Base-by-base conservation (phyloP, 2,113 vertebrate species). In the Tangachromis dhanisi region DNA sequence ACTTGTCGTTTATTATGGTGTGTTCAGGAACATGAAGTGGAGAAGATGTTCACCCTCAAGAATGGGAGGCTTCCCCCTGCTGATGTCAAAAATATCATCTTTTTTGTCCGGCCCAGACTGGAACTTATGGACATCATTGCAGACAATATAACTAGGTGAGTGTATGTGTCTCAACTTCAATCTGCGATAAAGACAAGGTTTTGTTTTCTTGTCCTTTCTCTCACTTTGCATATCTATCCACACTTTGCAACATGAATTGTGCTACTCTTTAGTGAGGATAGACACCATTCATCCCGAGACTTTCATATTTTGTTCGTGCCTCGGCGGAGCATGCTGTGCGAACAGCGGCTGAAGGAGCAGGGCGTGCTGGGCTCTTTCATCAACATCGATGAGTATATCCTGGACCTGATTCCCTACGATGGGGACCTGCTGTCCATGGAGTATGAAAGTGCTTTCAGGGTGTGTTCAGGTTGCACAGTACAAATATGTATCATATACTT, bases 1-100 rank as follows among this genome's bases (percentile, higher is more conserved):
- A 80, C 45, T 51, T 35, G 13, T 53, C 1, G 6, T 9, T 17
- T 87, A 19, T 76, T 55, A 38, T 45, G 53, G 3, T 86, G 53
- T 86, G 54, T 12, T 49, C 59, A 99, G 99, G 99, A 99, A 90
- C 99, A 99, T 96, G 99, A 99, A 93, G 99, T 99, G 92, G 98
- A 99, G 81, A 99, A 99, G 95, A 99, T 99, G 99, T 99, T 99
- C 92, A 98, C 98, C 1, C 97, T 99, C 8, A 99, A 99, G 94
- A 95, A 96, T 11, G 98, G 97, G 47, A 97, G 97, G 26, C 97
- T 99, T 59, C 99, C 98, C 0, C 35, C 97, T 63, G 97, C 98
- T 1, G 98, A 99, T 8, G 98, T 99, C 90, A 99, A 99, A 95
- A 99, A 99, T 51, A 96, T 99, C 19, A 99, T 99, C 85, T 99